Base-by-base conservation (phyloP, 2,113 vertebrate genomes). In the Dipodomys stephensi region DNA sequence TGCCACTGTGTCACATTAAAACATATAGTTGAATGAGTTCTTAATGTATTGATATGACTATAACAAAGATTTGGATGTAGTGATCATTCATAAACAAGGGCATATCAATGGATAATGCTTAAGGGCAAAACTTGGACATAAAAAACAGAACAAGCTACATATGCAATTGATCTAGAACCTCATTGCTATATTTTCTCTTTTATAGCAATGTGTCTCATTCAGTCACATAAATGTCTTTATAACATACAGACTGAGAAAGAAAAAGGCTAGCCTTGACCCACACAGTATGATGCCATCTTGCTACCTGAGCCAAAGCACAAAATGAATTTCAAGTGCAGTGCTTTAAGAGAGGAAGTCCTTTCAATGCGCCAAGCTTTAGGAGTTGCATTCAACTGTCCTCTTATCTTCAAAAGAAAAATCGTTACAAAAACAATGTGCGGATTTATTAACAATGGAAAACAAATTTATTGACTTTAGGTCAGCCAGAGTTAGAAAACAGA, bases 1-100 rank as follows among this genome's bases (percentile, higher is more conserved):
- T 90, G 49, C 92, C 7, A 90, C 46, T 80, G 62, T 78, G 74
- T 87, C 57, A 86, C 57, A 94, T 76, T 65, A 49, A 81, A 30
- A 88, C 22, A 7, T 69, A 73, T 81, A 19, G 25, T 74, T 89
- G 81, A 81, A 81, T 62, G 46, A 74, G 11, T 81, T 84, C 60
- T 78, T 22, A 49, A 87, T 79, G 8, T 67, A 80, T 32, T 84
- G 4, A 84, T 53, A 83, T 62, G 71, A 93, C 72, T 90, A n/a
- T 79, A 93, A 76, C 19, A 94, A 65, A 4, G 83, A 80, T 60
- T 83, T 28, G 6, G 82, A 83, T 88, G 22, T 25, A 22, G 74
- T 94, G 15, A 9, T 1, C 15, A 87, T 69, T 93, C 23, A 76
- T 88, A 74, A 44, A 7, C 49, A 88, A 49, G 7, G 12, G 39